Evolutionary conservation across 2,797 vertebrate genomes (phyloP), one percentile per base, ranked within the genome.

Genomic region (Microcaecilia unicolor): DNA sequence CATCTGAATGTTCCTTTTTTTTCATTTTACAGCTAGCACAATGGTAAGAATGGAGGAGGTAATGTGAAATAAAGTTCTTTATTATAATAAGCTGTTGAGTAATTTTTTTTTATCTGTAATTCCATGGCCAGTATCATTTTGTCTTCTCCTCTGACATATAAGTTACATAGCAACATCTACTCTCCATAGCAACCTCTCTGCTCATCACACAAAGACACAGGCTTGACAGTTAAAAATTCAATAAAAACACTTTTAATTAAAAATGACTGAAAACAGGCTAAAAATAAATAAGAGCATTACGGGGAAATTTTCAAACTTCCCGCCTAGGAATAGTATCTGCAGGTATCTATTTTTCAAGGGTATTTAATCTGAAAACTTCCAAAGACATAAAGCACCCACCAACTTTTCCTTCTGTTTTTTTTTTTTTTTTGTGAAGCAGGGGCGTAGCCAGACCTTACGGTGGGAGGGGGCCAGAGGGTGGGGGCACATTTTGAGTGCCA

Each of bases 71-170:
- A 37, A 53, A 48, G 48, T 54, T 44, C 26, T 23, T 30, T 44
- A 18, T 33, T 54, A 38, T 53, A 56, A 67, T 60, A 63, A 61
- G 50, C 37, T 39, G 50, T 54, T 50, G 31, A 50, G 21, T 23
- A 34, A 5, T 5, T 40, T 0, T 36, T 44, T 50, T 49, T 36
- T 30, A 37, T 35, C 48, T 60, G 26, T 18, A 49, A 46, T 63
- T 60, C 64, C 54, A 56, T 52, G 58, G 49, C 61, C 59, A 37
- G 67, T 55, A 50, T 53, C 44, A 53, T 55, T 49, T 15, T 36
- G 14, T 48, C 60, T 52, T 62, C 3, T 17, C 18, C 23, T 58
- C 51, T 39, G 33, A 57, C 37, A 51, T 37, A 26, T 15, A 38
- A 54, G 41, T 52, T 49, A 46, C 30, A 29, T 62, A 54, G 36